Base-by-base conservation (phyloP, 2,113 vertebrate genomes). In the Lagopus muta region DNA sequence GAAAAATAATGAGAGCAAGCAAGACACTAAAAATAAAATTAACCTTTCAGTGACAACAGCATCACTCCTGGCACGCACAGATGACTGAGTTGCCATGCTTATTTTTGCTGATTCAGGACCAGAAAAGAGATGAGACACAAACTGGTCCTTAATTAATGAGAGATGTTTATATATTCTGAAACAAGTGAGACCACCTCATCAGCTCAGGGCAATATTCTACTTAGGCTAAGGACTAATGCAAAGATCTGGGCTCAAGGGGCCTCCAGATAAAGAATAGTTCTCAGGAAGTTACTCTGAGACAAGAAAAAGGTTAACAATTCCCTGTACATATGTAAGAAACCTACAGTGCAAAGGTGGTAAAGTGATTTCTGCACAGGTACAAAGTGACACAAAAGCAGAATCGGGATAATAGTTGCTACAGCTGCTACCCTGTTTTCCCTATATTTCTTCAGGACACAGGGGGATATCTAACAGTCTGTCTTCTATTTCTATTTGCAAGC, bases 11-110 rank as follows among this genome's bases (percentile, higher is more conserved):
- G 94, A 94, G 92, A 87, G 74, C 92, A 92, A 95, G 86, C 65
- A 88, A 93, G 74, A 70, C 94, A 91, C 95, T 97, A 97, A 94
- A 96, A 96, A 96, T 94, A 96, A 96, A 94, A 64, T 95, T 97
- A 97, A 95, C 95, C 94, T 96, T 86, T 91, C 87, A 83, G 91
- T 88, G 85, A 82, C 94, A 88, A 93, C 30, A 24, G 65, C 48
- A 45, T 57, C 92, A 78, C 70, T 78, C 72, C 72, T 91, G 82
- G 82, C 82, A 77, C 82, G 71, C 22, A 34, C 42, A 86, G 80
- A 86, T 60, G 88, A 86, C 78, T 62, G 61, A 77, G 94, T 65
- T 65, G 88, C 61, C 65, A 57, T 15, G 69, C 73, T 88, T 86
- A 43, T 78, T 96, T 96, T 76, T 96, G 92, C 92, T 94, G 95